phyloP scores from a whole-genome alignment of 1,140 invertebrate species.

The Drosophila novamexicana region DNA sequence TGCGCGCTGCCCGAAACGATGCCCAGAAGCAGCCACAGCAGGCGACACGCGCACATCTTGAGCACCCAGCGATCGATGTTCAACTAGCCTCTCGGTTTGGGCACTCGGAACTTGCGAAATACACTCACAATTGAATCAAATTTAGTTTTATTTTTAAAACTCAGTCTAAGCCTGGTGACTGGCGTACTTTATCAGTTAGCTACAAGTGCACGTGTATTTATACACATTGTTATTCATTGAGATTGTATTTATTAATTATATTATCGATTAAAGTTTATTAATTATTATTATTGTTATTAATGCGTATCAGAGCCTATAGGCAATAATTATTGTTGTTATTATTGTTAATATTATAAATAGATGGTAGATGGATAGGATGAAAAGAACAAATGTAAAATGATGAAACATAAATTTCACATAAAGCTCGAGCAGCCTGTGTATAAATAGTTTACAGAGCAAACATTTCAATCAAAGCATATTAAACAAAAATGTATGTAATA shows the following conservation, averaged over 20 bases:
- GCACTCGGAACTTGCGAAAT: background rate
- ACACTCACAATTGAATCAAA: background rate
- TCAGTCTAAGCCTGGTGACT: slow-evolving; percentile 4
- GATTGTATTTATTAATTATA: background rate
- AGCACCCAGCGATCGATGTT: background rate
- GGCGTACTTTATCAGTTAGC: background rate
- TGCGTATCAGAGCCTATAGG: too few species aligned
- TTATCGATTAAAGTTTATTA: too few species aligned
- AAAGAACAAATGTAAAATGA: too few species aligned
- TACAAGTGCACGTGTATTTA: background rate
- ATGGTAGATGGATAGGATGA: too few species aligned
- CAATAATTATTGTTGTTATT: too few species aligned
- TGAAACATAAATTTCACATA: too few species aligned
- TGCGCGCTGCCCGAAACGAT: background rate
- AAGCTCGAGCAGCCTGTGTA: too few species aligned
- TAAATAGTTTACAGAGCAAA: too few species aligned
- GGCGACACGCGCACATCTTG: background rate
- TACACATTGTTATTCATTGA: background rate
- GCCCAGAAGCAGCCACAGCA: background rate
- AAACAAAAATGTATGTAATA: too few species aligned
- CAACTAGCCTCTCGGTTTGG: background rate
- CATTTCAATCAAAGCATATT: too few species aligned
- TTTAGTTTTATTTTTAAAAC: background rate
- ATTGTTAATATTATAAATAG: too few species aligned
- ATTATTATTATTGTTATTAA: too few species aligned